phyloP scores from a whole-genome alignment of 2,797 vertebrate species.

The Lacerta agilis region DNA sequence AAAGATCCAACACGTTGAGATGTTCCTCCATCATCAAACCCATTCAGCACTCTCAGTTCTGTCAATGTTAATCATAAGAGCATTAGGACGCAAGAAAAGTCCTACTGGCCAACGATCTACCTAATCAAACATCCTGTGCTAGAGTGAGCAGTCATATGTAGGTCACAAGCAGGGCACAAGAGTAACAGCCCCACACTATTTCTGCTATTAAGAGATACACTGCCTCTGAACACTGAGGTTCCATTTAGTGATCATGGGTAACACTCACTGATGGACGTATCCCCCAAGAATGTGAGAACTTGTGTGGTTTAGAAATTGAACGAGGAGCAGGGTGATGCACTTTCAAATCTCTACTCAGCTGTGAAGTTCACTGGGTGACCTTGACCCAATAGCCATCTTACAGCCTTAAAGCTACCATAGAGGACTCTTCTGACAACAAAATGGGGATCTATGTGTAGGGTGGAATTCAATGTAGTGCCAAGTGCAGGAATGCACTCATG shows the following conservation, averaged over 20 bases:
- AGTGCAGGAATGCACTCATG: no score
- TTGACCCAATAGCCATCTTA: no score
- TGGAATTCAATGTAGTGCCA: no score
- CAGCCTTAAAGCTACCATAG: no score
- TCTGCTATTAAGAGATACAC: not conserved
- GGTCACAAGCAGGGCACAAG: not conserved
- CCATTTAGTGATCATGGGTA: not conserved
- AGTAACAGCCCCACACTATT: not conserved
- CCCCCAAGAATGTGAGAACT: not conserved
- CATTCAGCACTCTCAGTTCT: not conserved
- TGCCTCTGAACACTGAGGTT: no score
- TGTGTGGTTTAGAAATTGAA: not conserved
- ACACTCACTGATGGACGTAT: not conserved
- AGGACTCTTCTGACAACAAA: no score
- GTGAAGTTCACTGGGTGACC: no score
- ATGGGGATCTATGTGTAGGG: no score
- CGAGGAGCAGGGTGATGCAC: not conserved
- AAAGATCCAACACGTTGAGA: not conserved
- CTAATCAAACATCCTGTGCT: not conserved
- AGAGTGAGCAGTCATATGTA: not conserved
- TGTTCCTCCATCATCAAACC: not conserved
- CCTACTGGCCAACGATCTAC: not conserved
- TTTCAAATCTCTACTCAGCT: not conserved
- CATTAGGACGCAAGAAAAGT: not conserved
- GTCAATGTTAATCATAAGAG: not conserved